These are phyloP conservation scores for Stichodactyla mertensii DNA, from an alignment of 64 coral and sea anemone species.

Conservation along the genomic window DNA sequence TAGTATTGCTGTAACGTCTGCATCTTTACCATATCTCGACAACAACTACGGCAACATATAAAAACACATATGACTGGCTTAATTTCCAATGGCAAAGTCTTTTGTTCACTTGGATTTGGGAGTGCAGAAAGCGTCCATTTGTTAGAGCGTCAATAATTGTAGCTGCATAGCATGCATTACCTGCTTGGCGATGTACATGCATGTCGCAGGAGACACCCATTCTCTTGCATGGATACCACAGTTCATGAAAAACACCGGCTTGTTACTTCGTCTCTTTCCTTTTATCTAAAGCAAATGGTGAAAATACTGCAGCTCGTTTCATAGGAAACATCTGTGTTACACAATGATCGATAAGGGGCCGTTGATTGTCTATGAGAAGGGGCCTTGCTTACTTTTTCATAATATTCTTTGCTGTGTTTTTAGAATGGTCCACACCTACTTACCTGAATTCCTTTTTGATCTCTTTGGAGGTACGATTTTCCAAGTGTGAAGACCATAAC, in stretches of 20 bases:
- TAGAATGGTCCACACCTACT: neutral
- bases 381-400: too few relatives aligned
- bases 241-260: slow-evolving; percentile 68
- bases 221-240: slow-evolving; percentile 86
- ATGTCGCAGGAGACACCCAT: slow-evolving; percentile 68
- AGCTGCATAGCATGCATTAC: neutral
- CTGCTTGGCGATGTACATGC: slow-evolving; percentile 73
- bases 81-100: neutral
- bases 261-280: neutral
- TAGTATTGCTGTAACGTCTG: slow-evolving; percentile 33
- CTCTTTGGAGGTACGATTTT: slow-evolving; percentile 5
- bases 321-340: too few relatives aligned
- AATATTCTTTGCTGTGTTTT: too few relatives aligned
- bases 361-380: too few relatives aligned
- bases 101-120: neutral
- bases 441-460: slow-evolving; percentile 28
- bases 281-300: slow-evolving; percentile 33
- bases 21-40: slow-evolving; percentile 54
- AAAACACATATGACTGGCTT: neutral
- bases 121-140: too few relatives aligned
- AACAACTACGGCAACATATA: slow-evolving; percentile 23
- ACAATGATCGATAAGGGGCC: too few relatives aligned
- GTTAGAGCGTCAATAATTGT: too few relatives aligned
- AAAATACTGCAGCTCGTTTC: too few relatives aligned
- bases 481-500: slow-evolving; percentile 13